phyloP scores from a whole-genome alignment of 2,113 vertebrate genomes.

The Cryptotis parvus region DNA sequence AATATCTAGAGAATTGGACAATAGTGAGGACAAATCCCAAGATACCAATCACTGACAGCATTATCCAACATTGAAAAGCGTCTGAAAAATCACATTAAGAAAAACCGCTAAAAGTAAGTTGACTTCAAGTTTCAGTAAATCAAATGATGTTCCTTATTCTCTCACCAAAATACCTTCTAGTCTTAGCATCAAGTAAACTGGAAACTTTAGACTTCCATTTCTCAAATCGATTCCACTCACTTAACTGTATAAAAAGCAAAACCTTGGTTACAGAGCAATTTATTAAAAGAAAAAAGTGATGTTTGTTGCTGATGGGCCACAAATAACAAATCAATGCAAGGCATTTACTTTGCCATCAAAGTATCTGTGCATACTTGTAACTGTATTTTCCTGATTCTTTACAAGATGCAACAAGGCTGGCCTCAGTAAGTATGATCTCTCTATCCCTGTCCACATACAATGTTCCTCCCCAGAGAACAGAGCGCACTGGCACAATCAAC shows the following conservation, averaged over 20 bases:
- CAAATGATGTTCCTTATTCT: background rate
- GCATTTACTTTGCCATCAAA: slow-evolving; percentile 47
- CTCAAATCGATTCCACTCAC: slow-evolving; percentile 26
- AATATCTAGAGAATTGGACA: background rate
- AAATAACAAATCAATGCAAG: slow-evolving; percentile 33
- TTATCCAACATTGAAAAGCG: background rate
- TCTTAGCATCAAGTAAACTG: background rate
- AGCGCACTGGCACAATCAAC: background rate
- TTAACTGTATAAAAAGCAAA: slow-evolving; percentile 36
- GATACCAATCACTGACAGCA: background rate
- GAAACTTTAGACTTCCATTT: slow-evolving; percentile 42
- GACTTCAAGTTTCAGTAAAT: slow-evolving; percentile 24
- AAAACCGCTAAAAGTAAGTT: slow-evolving; percentile 13
- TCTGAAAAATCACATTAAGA: background rate
- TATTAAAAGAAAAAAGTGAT: slow-evolving; percentile 9
- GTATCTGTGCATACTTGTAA: background rate
- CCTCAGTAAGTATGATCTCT: background rate
- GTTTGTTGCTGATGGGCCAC: background rate
- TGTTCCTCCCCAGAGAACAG: background rate
- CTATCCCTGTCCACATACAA: background rate
- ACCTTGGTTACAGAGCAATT: background rate
- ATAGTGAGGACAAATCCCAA: background rate
- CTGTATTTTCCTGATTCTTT: slow-evolving; percentile 31
- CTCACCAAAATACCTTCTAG: background rate
- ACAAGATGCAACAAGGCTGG: background rate